A percentile compares a stretch with the other conserved stretches of the same genome.
Conservation (phyloP, 35 echinoderm and acorn worm genomes). For the Amphiura filiformis region DNA sequence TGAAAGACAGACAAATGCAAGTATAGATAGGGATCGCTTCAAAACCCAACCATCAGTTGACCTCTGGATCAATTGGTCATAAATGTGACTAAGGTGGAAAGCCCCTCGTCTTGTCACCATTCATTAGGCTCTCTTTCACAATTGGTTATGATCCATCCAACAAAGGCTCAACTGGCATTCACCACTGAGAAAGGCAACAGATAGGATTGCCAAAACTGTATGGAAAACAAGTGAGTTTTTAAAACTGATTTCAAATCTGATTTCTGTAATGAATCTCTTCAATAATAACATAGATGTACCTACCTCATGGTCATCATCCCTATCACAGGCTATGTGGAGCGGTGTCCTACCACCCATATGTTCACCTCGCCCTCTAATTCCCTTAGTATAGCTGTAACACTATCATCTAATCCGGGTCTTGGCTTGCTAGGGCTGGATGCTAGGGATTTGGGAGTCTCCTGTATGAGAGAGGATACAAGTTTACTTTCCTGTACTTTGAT, state of each 20-base stretch:
- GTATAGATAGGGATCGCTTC: too few relatives aligned
- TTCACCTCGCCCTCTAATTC: constrained; percentile 66
- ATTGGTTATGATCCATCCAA: too few relatives aligned
- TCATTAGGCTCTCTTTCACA: too few relatives aligned
- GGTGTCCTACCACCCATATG: constrained; percentile 79
- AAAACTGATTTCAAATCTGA: not conserved
- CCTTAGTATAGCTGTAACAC: constrained; percentile 29
- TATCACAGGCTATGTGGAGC: constrained; percentile 85
- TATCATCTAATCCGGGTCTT: constrained; percentile 74
- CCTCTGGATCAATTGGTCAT: too few relatives aligned
- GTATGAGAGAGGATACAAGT: too few relatives aligned
- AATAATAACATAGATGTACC: not conserved
- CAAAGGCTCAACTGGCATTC: too few relatives aligned
- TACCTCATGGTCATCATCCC: constrained; percentile 90
- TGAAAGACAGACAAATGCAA: too few relatives aligned
- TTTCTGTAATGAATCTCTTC: not conserved
- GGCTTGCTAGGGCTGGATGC: constrained; percentile 40
- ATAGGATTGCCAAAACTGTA: not conserved
- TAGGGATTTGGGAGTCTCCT: not conserved
- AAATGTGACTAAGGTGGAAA: too few relatives aligned
- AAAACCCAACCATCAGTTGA: too few relatives aligned
- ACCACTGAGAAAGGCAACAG: too few relatives aligned
- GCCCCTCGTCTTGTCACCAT: too few relatives aligned
- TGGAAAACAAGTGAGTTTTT: not conserved
- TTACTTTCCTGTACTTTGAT: too few relatives aligned